phyloP scores from a whole-genome alignment of 2,888 invertebrate genomes.

The Stenodema calcarata region DNA sequence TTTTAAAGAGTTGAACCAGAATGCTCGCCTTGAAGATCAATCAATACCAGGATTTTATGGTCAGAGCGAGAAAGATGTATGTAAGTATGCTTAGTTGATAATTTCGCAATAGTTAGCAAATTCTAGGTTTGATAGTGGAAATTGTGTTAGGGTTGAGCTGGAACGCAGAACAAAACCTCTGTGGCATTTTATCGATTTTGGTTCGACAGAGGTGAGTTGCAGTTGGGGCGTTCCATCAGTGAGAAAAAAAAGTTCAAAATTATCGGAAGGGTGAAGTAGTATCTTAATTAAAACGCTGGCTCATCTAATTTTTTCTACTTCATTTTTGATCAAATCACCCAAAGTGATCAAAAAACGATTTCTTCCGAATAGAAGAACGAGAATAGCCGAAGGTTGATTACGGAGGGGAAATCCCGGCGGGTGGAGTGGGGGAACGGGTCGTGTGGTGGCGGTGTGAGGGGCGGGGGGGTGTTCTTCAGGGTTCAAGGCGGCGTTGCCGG shows the following conservation, averaged over 20 bases:
- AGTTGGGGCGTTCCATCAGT: neutral
- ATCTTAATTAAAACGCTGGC: too few relatives aligned
- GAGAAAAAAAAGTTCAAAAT: neutral
- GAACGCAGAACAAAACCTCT: neutral
- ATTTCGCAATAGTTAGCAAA: neutral
- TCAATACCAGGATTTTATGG: neutral
- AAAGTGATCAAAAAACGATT: neutral
- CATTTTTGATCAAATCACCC: neutral
- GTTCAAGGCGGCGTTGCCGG: conserved; percentile 46
- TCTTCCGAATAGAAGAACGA: neutral
- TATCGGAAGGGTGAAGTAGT: neutral
- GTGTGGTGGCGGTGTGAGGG: neutral
- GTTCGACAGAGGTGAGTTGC: neutral
- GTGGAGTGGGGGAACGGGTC: neutral
- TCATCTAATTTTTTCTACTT: too few relatives aligned
- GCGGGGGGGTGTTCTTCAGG: neutral
- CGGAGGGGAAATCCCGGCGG: neutral
- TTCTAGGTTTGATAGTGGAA: neutral
- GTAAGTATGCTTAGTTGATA: neutral
- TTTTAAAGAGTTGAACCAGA: neutral
- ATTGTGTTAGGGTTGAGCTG: neutral
- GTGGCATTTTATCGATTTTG: neutral
- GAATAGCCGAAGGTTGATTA: neutral
- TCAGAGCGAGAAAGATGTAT: neutral
- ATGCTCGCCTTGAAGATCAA: neutral